Evolutionary conservation across 2,797 vertebrate genomes (phyloP).

Genomic region (Rhadinocentrus ornatus): DNA sequence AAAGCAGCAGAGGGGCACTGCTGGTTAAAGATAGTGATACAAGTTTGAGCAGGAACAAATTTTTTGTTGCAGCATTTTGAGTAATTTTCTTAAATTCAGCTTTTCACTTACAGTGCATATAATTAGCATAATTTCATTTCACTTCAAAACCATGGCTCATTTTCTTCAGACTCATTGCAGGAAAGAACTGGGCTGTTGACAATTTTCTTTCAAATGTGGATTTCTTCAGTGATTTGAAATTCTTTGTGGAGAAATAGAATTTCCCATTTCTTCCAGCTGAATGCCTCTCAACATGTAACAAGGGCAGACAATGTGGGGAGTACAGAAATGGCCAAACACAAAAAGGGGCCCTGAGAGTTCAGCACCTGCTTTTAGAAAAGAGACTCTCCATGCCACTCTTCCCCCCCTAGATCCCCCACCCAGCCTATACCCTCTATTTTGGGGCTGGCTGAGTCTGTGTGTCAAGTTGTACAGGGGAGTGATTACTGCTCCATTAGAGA

Average conservation of each 20-base stretch:
- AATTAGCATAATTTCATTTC: conserved; percentile 79
- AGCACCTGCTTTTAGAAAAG: conserved; percentile 84
- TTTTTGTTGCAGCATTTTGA: conserved; percentile 43
- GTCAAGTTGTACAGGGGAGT: conserved; percentile 85
- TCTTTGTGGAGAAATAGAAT: conserved; percentile 80
- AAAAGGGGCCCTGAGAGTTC: conserved; percentile 82
- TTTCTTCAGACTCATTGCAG: conserved; percentile 66
- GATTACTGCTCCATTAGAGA: conserved; percentile 83
- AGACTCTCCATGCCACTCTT: conserved; percentile 80
- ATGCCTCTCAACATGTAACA: conserved; percentile 84
- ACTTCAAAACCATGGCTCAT: conserved; percentile 68
- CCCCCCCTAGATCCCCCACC: conserved; percentile 69
- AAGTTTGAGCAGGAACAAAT: conserved; percentile 32
- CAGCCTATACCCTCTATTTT: conserved; percentile 78
- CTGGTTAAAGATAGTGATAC: conserved; percentile 2
- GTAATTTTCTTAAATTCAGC: conserved; percentile 56
- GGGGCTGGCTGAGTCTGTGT: conserved; percentile 79
- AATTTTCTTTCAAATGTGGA: conserved; percentile 79
- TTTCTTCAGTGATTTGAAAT: conserved; percentile 82
- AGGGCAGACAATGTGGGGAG: conserved; percentile 80
- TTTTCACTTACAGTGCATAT: conserved; percentile 67
- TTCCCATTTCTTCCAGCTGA: conserved; percentile 81
- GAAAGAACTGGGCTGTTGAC: conserved; percentile 73
- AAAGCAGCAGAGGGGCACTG: conserved; percentile 8
- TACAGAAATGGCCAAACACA: conserved; percentile 83